A percentile compares a stretch with the other conserved stretches of the same genome.
Evolutionary conservation across 2,888 invertebrate species (phyloP).

Genomic region (Drosophila neotestacea): DNA sequence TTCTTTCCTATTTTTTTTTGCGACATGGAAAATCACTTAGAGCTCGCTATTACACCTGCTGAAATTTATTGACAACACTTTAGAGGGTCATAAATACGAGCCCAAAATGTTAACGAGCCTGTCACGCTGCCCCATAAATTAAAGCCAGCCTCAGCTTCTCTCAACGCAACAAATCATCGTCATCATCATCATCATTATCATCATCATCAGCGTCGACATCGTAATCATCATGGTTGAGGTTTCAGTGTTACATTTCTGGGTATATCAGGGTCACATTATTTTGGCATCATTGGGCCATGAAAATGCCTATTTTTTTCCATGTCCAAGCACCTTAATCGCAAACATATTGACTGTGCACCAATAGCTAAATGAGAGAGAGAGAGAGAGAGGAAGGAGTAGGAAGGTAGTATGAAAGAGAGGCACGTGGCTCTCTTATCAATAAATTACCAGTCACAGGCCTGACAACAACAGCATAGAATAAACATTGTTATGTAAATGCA

Average conservation of each 20-base stretch:
- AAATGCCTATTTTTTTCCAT: constrained; percentile 53
- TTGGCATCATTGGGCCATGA: constrained; percentile 70
- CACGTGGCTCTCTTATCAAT: constrained; percentile 70
- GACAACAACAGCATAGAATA: constrained; percentile 22
- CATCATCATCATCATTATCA: constrained; percentile 28
- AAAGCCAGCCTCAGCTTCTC: constrained; percentile 34
- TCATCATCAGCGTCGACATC: constrained; percentile 15
- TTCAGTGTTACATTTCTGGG: constrained; percentile 25
- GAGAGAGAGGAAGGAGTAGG: background rate
- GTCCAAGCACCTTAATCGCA: constrained; percentile 59
- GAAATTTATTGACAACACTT: constrained; percentile 61
- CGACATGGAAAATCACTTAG: constrained; percentile 71
- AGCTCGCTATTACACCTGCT: constrained; percentile 35
- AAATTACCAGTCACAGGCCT: constrained; percentile 61
- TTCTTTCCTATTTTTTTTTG: background rate
- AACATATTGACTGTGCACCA: constrained; percentile 64
- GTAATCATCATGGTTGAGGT: constrained; percentile 14
- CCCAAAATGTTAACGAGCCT: constrained; percentile 53
- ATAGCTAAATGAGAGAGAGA: constrained; percentile 2
- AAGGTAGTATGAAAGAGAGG: constrained; percentile 8
- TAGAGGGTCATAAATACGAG: constrained; percentile 51
- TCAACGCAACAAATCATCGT: constrained; percentile 56
- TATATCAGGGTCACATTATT: constrained; percentile 56
- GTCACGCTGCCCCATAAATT: constrained; percentile 63
- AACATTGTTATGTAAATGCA: constrained; percentile 71